Conservation (phyloP, 1,140 invertebrate genomes). For the Halotydeus destructor region DNA sequence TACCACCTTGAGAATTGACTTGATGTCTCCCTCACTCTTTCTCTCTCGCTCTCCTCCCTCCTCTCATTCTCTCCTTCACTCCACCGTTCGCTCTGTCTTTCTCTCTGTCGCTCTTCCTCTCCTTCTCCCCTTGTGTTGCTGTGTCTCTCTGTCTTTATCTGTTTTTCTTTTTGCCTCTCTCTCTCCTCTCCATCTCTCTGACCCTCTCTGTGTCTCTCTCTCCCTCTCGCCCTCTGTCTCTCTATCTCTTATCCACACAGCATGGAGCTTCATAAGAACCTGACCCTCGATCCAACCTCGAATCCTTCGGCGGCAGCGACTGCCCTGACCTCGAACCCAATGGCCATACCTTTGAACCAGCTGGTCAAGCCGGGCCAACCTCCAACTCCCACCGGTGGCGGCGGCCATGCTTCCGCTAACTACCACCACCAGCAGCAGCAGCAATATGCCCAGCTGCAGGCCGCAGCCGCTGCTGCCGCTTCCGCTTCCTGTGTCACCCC, state of each 20-base stretch:
- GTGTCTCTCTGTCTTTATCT: constrained; percentile 11
- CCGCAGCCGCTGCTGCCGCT: neutral
- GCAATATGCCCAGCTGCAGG: too few relatives aligned
- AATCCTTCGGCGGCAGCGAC: neutral
- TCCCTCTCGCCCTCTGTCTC: constrained; percentile 12
- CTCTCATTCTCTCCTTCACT: neutral
- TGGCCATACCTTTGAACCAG: constrained; percentile 11
- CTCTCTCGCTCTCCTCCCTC: neutral
- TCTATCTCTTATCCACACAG: constrained; percentile 2
- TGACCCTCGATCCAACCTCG: constrained; percentile 12
- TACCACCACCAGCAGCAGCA: too few relatives aligned
- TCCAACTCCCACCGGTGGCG: neutral
- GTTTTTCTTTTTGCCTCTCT: constrained; percentile 10
- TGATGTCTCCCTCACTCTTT: too few relatives aligned
- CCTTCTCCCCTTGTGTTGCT: constrained; percentile 7
- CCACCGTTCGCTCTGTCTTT: neutral
- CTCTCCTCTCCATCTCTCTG: constrained; percentile 6
- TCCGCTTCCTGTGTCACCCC: constrained; percentile 1
- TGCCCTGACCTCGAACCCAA: constrained; percentile 7
- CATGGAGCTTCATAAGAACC: constrained; percentile 13
- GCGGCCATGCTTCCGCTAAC: too few relatives aligned
- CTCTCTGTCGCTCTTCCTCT: constrained; percentile 11
- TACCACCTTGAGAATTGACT: too few relatives aligned
- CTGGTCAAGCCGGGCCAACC: constrained; percentile 10
- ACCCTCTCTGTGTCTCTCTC: constrained; percentile 5